Percentiles rank a stretch among this genome's conserved stretches.
These are phyloP conservation scores for Scrobipalpa costella DNA, from an alignment of 2,888 invertebrate species.

Conservation along the genomic window DNA sequence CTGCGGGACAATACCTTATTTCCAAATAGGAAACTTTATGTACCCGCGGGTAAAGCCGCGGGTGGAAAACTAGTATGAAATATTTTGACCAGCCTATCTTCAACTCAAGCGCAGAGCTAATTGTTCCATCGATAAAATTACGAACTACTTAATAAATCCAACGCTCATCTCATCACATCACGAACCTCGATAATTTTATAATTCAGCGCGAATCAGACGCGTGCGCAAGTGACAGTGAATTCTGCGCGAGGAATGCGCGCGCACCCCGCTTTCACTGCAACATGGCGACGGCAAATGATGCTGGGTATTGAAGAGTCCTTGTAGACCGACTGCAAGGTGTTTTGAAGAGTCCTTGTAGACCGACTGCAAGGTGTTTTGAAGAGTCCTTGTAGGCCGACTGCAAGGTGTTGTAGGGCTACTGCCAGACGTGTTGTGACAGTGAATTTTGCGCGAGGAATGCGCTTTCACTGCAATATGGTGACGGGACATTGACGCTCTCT, in stretches of 20 bases:
- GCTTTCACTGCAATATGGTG: background rate
- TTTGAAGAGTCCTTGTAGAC: background rate
- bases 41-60: too few species aligned
- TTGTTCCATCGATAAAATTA: too few species aligned
- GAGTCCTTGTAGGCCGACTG: background rate
- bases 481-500: too few species aligned
- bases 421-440: background rate
- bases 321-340: background rate
- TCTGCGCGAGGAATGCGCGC: constrained; percentile 22
- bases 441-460: background rate
- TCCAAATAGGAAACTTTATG: too few species aligned
- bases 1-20: too few species aligned
- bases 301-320: background rate
- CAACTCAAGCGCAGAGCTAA: too few species aligned
- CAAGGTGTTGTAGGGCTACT: background rate
- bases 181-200: background rate
- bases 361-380: background rate
- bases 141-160: background rate
- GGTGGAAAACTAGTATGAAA: too few species aligned
- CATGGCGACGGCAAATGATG: background rate
- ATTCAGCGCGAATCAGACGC: background rate
- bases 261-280: constrained; percentile 16
- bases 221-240: constrained; percentile 26
- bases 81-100: too few species aligned
- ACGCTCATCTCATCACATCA: background rate